Percentiles rank a stretch among this genome's conserved stretches.
phyloP scores from a whole-genome alignment of 1,140 invertebrate species.

The Battus philenor region DNA sequence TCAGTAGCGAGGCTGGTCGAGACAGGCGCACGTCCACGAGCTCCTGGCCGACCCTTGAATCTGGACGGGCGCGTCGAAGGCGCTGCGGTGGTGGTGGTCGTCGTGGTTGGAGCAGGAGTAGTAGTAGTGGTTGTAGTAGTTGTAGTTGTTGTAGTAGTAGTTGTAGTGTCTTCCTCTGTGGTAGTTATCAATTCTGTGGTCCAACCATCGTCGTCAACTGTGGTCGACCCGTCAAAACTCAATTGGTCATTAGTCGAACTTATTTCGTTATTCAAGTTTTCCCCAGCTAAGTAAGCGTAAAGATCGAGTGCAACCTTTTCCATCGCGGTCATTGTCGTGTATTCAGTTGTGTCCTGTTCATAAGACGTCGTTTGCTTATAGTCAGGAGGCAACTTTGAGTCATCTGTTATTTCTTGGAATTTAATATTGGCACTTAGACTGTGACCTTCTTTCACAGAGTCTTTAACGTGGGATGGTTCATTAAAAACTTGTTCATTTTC shows the following conservation, averaged over 20 bases:
- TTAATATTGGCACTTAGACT: constrained; percentile 37
- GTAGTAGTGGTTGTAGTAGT: constrained; percentile 75
- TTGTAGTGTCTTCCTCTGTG: constrained; percentile 78
- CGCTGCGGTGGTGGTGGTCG: constrained; percentile 40
- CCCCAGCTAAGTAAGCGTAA: constrained; percentile 86
- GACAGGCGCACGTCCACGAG: constrained; percentile 37
- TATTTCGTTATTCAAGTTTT: constrained; percentile 82
- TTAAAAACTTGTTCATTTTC: constrained; percentile 29
- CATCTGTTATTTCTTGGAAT: constrained; percentile 57
- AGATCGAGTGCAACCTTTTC: constrained; percentile 88
- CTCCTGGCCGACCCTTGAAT: constrained; percentile 55
- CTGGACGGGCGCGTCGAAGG: constrained; percentile 53
- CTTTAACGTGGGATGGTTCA: constrained; percentile 38
- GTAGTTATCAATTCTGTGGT: constrained; percentile 67
- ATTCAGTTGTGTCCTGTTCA: constrained; percentile 78
- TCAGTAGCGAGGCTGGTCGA: constrained; percentile 52
- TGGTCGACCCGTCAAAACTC: constrained; percentile 60
- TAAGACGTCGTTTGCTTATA: constrained; percentile 66
- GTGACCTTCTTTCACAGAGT: constrained; percentile 46
- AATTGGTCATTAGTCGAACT: constrained; percentile 68
- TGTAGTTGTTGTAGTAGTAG: constrained; percentile 77
- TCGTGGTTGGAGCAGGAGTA: constrained; percentile 35
- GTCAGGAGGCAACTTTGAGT: constrained; percentile 53
- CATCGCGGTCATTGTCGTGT: constrained; percentile 81
- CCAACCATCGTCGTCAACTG: constrained; percentile 43